Base-by-base conservation (phyloP, 2,888 invertebrate species). In the Drosophila siamana region DNA sequence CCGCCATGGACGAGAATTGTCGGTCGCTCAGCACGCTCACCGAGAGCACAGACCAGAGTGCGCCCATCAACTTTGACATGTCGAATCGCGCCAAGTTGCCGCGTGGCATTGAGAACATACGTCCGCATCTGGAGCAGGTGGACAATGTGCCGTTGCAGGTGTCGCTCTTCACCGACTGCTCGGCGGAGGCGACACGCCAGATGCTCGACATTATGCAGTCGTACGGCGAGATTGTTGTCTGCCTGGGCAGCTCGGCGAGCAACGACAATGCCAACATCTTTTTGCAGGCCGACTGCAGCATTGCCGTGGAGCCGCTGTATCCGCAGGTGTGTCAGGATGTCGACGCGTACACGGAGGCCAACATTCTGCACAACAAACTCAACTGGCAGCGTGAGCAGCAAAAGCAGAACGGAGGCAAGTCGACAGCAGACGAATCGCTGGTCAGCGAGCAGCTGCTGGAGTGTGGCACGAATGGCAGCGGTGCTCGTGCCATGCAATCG, bases 121-220 rank as follows among this genome's bases (percentile, higher is more conserved):
- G 98, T 0, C 98, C 98, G 0, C 99, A 99, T 92, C 95, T 99
- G 78, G 97, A 98, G 90, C 94, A 96, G 78, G 98, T 99, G 55
- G 99, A 99, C 93, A 99, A 99, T 93, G 99, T 99, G 52, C 99
- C 99, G 4, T 93, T 99, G 28, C 94, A 99, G 57, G 99, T 99
- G 15, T 98, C 98, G 0, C 94, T 99, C 9, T 99, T 99, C 92
- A 99, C 99, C 0, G 99, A 99, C 93, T 99, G 99, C 93, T 97
- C 97, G 1, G 95, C 98, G n/a, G 94, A 95, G 74, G 97, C 97
- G 11, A 98, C 98, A 0, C 94, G 95, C 28, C 96, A 97, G 92
- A 99, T 99, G 99, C 93, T 97, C 70, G 94, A 95, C 84, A 99
- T 99, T 65, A 98, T 99, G 98, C 97, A 97, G 91, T 96, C 96